Conservation (phyloP, 2,888 invertebrate genomes). For the Epinotia demarniana region DNA sequence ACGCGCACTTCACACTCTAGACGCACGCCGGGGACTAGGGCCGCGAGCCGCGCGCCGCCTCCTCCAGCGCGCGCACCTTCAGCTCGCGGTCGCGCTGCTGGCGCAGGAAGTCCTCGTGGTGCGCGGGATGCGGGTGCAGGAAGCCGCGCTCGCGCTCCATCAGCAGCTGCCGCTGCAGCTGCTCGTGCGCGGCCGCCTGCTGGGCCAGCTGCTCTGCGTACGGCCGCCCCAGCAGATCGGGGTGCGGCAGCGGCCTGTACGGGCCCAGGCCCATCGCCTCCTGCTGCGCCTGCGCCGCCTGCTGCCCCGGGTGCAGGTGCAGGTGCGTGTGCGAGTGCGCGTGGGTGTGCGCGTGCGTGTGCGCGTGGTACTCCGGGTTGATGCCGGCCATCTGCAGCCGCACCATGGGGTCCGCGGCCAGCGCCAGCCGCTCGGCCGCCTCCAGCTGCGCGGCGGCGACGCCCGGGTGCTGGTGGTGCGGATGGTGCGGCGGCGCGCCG, state of each 20-base stretch:
- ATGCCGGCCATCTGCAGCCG: slow-evolving; percentile 97
- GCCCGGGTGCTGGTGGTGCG: slow-evolving; percentile 83
- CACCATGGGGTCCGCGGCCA: slow-evolving; percentile 96
- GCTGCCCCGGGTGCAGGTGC: slow-evolving; percentile 91
- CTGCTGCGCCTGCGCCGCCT: slow-evolving; percentile 87
- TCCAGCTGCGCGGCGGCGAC: slow-evolving; percentile 87
- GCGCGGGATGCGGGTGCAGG: slow-evolving; percentile 80
- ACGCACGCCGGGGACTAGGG: slow-evolving; percentile 67
- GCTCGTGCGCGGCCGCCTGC: slow-evolving; percentile 92
- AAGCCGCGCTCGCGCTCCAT: slow-evolving; percentile 91
- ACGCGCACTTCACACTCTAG: slow-evolving; percentile 55
- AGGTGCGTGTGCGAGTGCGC: slow-evolving; percentile 96
- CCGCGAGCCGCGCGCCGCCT: slow-evolving; percentile 89
- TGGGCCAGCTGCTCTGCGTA: slow-evolving; percentile 93
- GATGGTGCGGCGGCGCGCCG: slow-evolving; percentile 83
- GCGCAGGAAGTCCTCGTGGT: slow-evolving; percentile 85
- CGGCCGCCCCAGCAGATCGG: slow-evolving; percentile 91
- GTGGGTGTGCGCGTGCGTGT: slow-evolving; percentile 96
- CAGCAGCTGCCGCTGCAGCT: slow-evolving; percentile 92
- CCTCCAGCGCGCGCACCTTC: slow-evolving; percentile 93
- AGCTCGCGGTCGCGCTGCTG: slow-evolving; percentile 94
- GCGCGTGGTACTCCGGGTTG: slow-evolving; percentile 95
- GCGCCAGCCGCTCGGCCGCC: slow-evolving; percentile 91
- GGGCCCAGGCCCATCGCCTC: slow-evolving; percentile 84
- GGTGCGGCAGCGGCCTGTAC: slow-evolving; percentile 89